phyloP scores from a whole-genome alignment of 1,140 invertebrate genomes.

The Lasaia peninsularis region DNA sequence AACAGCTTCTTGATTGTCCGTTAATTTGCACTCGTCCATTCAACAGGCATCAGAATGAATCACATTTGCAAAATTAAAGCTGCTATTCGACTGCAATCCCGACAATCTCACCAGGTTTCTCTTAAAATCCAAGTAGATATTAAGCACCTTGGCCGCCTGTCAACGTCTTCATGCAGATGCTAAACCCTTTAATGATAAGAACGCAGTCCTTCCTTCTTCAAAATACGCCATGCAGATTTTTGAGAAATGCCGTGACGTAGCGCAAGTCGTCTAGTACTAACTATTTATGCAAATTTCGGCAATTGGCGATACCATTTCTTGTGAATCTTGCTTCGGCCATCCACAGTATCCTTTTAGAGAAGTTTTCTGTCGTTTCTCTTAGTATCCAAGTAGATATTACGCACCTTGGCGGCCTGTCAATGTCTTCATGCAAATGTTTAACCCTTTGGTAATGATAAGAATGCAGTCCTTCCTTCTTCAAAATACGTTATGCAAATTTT shows the following conservation, averaged over 20 bases:
- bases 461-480: not conserved
- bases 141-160: slow-evolving; percentile 20
- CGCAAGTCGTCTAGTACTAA: not conserved
- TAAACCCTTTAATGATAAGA: slow-evolving; percentile 22
- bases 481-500: not conserved
- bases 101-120: not conserved
- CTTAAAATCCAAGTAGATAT: slow-evolving; percentile 25
- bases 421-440: slow-evolving; percentile 20
- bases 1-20: too few relatives aligned
- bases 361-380: slow-evolving; percentile 16
- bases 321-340: slow-evolving; percentile 10
- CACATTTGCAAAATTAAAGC: too few relatives aligned
- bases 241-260: not conserved
- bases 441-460: slow-evolving; percentile 21
- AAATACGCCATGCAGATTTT: not conserved
- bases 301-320: slow-evolving; percentile 9
- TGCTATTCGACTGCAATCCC: too few relatives aligned
- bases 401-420: slow-evolving; percentile 20
- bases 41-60: too few relatives aligned
- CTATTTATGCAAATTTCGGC: slow-evolving; percentile 17
- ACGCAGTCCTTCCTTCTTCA: not conserved
- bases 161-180: slow-evolving; percentile 20
- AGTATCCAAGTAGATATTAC: slow-evolving; percentile 24
- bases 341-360: slow-evolving; percentile 10
- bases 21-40: too few relatives aligned